Base-by-base conservation (phyloP, 2,888 invertebrate genomes). In the Pandemis corylana region DNA sequence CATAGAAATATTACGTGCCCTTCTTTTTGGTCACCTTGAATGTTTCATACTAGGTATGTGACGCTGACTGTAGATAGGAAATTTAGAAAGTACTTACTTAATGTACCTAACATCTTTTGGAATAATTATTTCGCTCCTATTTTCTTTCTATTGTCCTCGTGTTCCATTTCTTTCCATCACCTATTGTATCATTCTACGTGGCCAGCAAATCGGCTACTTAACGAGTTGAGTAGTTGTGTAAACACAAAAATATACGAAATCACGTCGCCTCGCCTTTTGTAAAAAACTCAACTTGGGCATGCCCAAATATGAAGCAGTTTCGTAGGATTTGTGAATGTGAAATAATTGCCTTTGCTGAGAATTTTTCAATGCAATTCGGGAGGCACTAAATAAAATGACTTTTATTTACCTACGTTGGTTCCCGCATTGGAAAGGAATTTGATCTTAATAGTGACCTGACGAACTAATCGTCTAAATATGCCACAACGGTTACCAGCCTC, bases 391-490 rank as follows among this genome's bases (percentile, higher is more conserved):
- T 44, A 9, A 46, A 46, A 12, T 46, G 4, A 51, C 49, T 51
- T 13, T 51, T 51, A 51, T 51, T 51, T 63, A n/a, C n/a, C n/a
- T n/a, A 10, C 15, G 59, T 7, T 36, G 20, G 59, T 59, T 59
- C 10, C 9, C 7, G 28, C 59, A 59, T 51, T 51, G 13, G 59
- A 20, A 68, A 68, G 42, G 64, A 69, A 69, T 69, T 66, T 71
- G 46, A 62, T 71, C 36, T 41, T 41, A 66, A 15, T 49, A 42
- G 49, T 75, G 67, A 75, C 51, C 62, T 71, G 66, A 44, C 71
- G 66, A 74, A 28, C 53, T 71, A 70, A 70, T 61, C 66, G 74
- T 70, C 74, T 75, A 67, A 71, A 15, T 53, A 75, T 75, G 10
- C 67, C 56, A 67, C 70, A 67, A 71, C 71, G n/a, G 44, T 66